Evolutionary conservation across 2,888 invertebrate species (phyloP).

Genomic region (Mythimna lalbum): DNA sequence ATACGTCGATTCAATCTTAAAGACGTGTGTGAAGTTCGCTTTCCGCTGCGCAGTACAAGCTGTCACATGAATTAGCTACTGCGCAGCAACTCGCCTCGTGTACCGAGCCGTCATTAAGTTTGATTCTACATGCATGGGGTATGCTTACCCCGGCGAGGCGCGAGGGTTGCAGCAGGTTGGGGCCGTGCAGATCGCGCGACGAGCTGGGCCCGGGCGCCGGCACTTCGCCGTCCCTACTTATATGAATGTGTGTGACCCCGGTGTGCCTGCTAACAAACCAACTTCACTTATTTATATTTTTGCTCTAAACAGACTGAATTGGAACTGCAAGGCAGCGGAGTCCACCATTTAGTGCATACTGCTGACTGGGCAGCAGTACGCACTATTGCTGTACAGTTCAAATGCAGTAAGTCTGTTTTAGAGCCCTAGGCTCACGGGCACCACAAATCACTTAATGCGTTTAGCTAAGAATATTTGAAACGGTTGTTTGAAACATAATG

Average conservation of each 20-base stretch:
- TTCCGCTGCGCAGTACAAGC: too few relatives aligned
- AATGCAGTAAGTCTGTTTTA: not conserved
- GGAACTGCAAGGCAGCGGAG: not conserved
- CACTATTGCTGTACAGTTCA: not conserved
- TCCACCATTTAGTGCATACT: not conserved
- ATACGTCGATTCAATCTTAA: too few relatives aligned
- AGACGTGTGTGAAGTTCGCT: too few relatives aligned
- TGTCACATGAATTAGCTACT: too few relatives aligned
- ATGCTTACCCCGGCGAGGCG: conserved; percentile 63
- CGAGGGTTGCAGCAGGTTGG: conserved; percentile 47
- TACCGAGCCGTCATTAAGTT: too few relatives aligned
- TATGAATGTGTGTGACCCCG: conserved; percentile 36
- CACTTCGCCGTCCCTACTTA: conserved; percentile 46
- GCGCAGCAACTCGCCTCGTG: too few relatives aligned
- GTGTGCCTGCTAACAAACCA: conserved; percentile 54
- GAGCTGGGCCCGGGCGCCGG: conserved; percentile 64
- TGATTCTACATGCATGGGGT: not conserved
- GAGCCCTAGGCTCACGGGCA: not conserved
- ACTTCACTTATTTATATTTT: conserved; percentile 25
- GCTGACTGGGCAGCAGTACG: not conserved
- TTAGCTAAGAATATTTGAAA: not conserved
- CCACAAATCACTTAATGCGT: not conserved
- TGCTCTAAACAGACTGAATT: not conserved
- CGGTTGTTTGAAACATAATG: not conserved
- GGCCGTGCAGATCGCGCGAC: conserved; percentile 50